These are phyloP conservation scores for Lacanobia wlatinum DNA, from an alignment of 2,888 invertebrate species.

Conservation along the genomic window DNA sequence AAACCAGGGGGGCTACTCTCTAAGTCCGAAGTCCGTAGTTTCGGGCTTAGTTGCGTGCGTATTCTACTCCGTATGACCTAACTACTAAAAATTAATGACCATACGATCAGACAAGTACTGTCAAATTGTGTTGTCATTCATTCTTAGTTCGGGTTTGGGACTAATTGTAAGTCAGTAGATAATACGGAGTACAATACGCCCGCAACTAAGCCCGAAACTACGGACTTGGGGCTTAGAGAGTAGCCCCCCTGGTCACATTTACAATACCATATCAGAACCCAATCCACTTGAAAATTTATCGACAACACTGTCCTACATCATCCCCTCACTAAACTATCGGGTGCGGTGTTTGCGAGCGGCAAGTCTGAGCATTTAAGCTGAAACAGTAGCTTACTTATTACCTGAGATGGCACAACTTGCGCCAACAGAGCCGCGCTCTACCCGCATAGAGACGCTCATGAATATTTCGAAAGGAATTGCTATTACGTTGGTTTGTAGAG, in stretches of 20 bases:
- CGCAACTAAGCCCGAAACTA: too few species aligned
- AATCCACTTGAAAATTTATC: constrained; percentile 18
- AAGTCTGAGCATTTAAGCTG: constrained; percentile 89
- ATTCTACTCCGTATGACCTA: too few species aligned
- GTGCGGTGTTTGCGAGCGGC: constrained; percentile 80
- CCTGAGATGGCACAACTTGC: constrained; percentile 88
- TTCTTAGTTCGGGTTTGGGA: too few species aligned
- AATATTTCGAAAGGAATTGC: constrained; percentile 40
- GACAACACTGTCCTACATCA: constrained; percentile 17
- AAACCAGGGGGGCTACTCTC: too few species aligned
- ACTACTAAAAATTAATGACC: too few species aligned
- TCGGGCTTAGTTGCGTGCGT: too few species aligned
- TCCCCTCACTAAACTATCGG: constrained; percentile 67
- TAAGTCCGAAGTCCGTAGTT: too few species aligned
- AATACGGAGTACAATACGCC: too few species aligned
- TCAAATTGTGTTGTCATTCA: too few species aligned
- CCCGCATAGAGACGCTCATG: constrained; percentile 50
- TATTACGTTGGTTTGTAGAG: not conserved
- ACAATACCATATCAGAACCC: not conserved
- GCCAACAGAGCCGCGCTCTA: constrained; percentile 61
- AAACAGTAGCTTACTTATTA: constrained; percentile 90
- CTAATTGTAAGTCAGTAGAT: too few species aligned
- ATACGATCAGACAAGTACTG: too few species aligned
- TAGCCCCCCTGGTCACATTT: not conserved
- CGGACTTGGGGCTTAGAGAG: too few species aligned